Evolutionary conservation across 1,140 invertebrate genomes (phyloP), one percentile per base, ranked within the genome.

Genomic region (Trichogramma pretiosum): DNA sequence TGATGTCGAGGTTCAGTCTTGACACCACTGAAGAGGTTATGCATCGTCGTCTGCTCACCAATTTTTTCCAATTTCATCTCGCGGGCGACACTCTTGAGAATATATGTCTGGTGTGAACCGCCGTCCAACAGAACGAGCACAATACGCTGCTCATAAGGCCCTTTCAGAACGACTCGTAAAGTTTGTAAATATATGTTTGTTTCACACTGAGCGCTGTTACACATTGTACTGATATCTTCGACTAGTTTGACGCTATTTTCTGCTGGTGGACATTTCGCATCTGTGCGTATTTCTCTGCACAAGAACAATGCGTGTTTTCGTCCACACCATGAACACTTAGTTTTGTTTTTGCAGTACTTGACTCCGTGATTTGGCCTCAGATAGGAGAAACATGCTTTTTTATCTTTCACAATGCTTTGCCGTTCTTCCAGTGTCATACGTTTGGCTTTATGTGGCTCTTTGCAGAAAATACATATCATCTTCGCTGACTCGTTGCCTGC

Each of bases 91-190:
- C 55, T 54, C 0, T 48, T 36, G 9, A 54, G 50, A 33, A 57
- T 53, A 33, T 56, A 56, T n/a, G 52, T 58, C 10, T 47, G 17
- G 5, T 58, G 53, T 2, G 54, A 55, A 9, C 50, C 54, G 3
- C 28, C 9, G 19, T 60, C 56, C 3, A 60, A 49, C 14, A 58
- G 9, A 8, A 44, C 51, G 7, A 50, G 46, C n/a, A n/a, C n/a
- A n/a, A n/a, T n/a, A n/a, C n/a, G n/a, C n/a, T n/a, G n/a, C n/a
- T n/a, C n/a, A n/a, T n/a, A n/a, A n/a, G n/a, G n/a, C n/a, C n/a
- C n/a, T n/a, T n/a, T n/a, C n/a, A n/a, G n/a, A n/a, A n/a, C n/a
- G n/a, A n/a, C n/a, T n/a, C n/a, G n/a, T n/a, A n/a, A n/a, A n/a
- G n/a, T n/a, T n/a, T n/a, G n/a, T n/a, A n/a, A n/a, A n/a, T n/a